Conservation (phyloP, 2,888 invertebrate genomes). For the Heliconius aoede region DNA sequence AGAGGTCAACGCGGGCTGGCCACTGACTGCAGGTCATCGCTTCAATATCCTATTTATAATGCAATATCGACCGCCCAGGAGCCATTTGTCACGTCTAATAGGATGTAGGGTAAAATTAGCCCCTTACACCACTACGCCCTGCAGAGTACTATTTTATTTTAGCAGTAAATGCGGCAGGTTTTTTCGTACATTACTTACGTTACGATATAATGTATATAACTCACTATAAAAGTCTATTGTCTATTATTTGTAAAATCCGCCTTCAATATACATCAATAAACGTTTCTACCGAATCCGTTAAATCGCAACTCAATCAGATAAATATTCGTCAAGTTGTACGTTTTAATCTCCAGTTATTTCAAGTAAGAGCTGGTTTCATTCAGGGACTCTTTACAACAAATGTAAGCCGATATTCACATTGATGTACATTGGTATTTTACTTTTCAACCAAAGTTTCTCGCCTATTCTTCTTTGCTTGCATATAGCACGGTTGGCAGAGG, state of each 20-base stretch:
- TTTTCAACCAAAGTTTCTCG: background rate
- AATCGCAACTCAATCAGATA: conserved; percentile 10
- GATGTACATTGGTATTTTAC: background rate
- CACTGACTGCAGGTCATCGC: conserved; percentile 51
- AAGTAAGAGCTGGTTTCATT: background rate
- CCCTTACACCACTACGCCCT: background rate
- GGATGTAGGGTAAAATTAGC: conserved; percentile 38
- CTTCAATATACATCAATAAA: background rate
- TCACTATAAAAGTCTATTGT: background rate
- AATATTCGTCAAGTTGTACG: conserved; percentile 6
- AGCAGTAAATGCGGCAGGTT: no score
- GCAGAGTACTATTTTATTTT: background rate
- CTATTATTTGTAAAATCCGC: background rate
- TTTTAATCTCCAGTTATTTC: conserved; percentile 20
- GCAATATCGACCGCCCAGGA: conserved; percentile 57
- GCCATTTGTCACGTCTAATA: conserved; percentile 45
- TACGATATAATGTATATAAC: no score
- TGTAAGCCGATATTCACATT: conserved; percentile 1
- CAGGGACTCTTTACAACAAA: background rate
- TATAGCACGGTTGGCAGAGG: no score
- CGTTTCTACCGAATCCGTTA: conserved; percentile 9
- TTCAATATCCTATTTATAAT: conserved; percentile 62
- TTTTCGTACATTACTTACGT: no score
- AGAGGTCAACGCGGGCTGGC: conserved; percentile 16
- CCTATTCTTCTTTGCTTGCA: background rate